Base-by-base conservation (phyloP, 2,113 vertebrate species). In the Oxyura jamaicensis region DNA sequence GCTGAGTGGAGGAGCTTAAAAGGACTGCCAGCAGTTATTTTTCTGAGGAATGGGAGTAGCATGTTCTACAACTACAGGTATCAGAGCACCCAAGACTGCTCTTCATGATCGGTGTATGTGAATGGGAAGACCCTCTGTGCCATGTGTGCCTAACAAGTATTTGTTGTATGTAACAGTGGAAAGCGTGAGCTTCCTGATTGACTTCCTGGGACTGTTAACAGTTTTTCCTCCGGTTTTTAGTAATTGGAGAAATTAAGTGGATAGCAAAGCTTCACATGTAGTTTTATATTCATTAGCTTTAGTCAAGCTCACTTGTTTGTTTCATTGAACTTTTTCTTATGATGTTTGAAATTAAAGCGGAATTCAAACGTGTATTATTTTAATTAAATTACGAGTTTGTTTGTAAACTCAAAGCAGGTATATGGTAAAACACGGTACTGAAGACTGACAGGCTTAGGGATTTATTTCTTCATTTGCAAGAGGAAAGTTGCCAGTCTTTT, bases 371-470 rank as follows among this genome's bases (percentile, higher is more conserved):
- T 71, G 31, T 77, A 50, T 26, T 90, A 48, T 46, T 95, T 87
- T 95, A 87, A 92, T 91, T 71, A 44, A 86, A 75, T 83, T 91
- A 77, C 52, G 80, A 46, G 85, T 90, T 83, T 80, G 15, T 71
- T 10, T 71, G 33, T 83, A 83, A 85, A 85, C 36, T 83, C 5
- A 0, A 67, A 88, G 73, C 80, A 89, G 52, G 69, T 56, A 52
- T 83, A 0, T 46, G 48, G 20, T 77, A 56, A 53, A 88, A 58
- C 16, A 21, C 7, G 8, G 33, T 83, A 53, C 86, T 86, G 81
- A 78, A 96, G 81, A 39, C n/a, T 88, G 84, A 81, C 83, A 89
- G 69, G 83, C 28, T 75, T 69, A 81, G 56, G 58, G 90, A 65
- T 91, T 88, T 78, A 14, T 80, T 86, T 85, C 83, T 94, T 94